Evolutionary conservation across 2,888 invertebrate species (phyloP).

Genomic region (Conus canariensis): DNA sequence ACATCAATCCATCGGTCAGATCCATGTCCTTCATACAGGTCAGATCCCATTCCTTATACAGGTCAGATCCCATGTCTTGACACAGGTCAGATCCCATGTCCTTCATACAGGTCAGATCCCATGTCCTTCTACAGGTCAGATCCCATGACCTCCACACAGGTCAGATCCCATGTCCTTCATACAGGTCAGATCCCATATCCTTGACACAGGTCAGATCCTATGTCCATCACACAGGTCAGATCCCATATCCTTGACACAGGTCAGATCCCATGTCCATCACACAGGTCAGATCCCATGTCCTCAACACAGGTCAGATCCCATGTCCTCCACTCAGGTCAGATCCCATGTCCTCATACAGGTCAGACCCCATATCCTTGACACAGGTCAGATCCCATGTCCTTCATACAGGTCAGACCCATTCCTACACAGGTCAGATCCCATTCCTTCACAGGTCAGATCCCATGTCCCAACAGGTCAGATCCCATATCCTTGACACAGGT

Average conservation of each 20-base stretch:
- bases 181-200: neutral
- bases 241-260: neutral
- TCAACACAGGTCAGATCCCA: neutral
- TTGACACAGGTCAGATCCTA: neutral
- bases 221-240: neutral
- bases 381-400: too few species aligned
- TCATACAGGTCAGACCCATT: too few species aligned
- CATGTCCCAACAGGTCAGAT: too few species aligned
- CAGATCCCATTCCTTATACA: too few species aligned
- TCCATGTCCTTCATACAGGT: too few species aligned
- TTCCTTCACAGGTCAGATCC: too few species aligned
- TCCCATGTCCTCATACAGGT: neutral
- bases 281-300: too few species aligned
- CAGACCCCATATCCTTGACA: neutral
- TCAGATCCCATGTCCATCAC: neutral
- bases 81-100: neutral
- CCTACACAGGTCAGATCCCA: constrained; percentile 52
- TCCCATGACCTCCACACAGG: neutral
- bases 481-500: too few species aligned
- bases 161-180: neutral
- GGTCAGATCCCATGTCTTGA: too few species aligned
- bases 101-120: neutral
- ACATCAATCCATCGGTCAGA: constrained; percentile 59
- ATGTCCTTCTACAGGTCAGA: neutral
- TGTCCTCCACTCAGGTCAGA: neutral